A percentile compares a stretch with the other conserved stretches of the same genome.
These are phyloP conservation scores for Clarias pachynema DNA, from an alignment of 2,797 vertebrate genomes.

Conservation along the genomic window DNA sequence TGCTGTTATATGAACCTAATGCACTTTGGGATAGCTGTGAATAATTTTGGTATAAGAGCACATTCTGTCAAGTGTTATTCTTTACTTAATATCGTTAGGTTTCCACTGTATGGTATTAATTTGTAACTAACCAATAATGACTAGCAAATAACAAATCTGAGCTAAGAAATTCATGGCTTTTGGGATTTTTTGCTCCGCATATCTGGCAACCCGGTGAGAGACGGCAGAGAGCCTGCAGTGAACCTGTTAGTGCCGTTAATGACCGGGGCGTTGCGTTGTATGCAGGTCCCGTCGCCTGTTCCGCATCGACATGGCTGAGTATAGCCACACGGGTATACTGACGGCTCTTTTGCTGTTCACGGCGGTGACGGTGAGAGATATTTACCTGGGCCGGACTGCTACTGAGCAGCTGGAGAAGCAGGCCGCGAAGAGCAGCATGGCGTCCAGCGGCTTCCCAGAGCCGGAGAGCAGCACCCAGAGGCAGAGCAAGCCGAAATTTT, in stretches of 20 bases:
- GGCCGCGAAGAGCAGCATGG: slow-evolving; percentile 40
- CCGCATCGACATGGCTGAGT: slow-evolving; percentile 73
- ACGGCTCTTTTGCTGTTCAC: slow-evolving; percentile 76
- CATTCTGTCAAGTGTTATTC: neutral
- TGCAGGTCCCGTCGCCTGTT: neutral
- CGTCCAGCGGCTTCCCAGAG: slow-evolving; percentile 38
- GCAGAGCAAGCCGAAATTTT: slow-evolving; percentile 60
- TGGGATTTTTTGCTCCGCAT: too few species aligned
- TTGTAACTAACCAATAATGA: neutral
- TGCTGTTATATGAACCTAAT: neutral
- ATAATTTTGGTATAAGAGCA: neutral
- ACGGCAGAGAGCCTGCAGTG: neutral
- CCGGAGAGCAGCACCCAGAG: slow-evolving; percentile 50
- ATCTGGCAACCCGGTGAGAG: slow-evolving; percentile 19
- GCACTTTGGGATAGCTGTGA: neutral
- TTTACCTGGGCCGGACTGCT: slow-evolving; percentile 68
- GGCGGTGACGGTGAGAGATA: slow-evolving; percentile 70
- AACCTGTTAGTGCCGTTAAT: neutral
- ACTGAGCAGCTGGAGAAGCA: slow-evolving; percentile 51
- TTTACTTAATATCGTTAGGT: neutral
- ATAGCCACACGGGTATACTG: slow-evolving; percentile 69
- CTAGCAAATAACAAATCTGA: neutral
- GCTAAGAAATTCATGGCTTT: neutral
- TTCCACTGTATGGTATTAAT: neutral
- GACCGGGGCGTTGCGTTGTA: neutral